Conservation (phyloP, 2,797 vertebrate genomes). For the Clarias fuscus region DNA sequence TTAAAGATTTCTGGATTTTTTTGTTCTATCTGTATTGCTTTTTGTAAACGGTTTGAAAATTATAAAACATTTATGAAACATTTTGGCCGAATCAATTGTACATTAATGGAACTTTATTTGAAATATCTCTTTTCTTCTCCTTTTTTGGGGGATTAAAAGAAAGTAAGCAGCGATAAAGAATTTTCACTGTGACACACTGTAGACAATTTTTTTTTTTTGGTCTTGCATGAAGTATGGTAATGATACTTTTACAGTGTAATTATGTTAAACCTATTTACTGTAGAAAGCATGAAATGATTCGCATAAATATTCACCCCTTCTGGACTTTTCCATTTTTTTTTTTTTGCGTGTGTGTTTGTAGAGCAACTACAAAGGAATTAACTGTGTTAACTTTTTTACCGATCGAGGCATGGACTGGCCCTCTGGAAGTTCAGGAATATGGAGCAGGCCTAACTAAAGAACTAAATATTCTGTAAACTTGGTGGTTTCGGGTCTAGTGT, state of each 20-base stretch:
- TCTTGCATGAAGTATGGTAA: background rate
- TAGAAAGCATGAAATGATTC: background rate
- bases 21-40: background rate
- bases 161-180: background rate
- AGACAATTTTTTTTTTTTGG: background rate
- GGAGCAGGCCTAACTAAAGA: no score
- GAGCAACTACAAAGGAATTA: no score
- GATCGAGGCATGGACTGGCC: no score
- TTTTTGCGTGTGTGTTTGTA: no score
- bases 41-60: background rate
- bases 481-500: no score
- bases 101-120: background rate
- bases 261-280: background rate
- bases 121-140: background rate
- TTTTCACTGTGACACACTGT: background rate
- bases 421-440: no score
- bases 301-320: background rate
- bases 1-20: background rate
- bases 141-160: background rate
- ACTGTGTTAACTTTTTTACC: no score
- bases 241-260: background rate
- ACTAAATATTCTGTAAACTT: no score
- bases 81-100: background rate
- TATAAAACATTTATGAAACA: background rate
- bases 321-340: background rate